These are phyloP conservation scores for Gallinago nigripennis DNA, from an alignment of 2,797 vertebrate species.

Conservation along the genomic window DNA sequence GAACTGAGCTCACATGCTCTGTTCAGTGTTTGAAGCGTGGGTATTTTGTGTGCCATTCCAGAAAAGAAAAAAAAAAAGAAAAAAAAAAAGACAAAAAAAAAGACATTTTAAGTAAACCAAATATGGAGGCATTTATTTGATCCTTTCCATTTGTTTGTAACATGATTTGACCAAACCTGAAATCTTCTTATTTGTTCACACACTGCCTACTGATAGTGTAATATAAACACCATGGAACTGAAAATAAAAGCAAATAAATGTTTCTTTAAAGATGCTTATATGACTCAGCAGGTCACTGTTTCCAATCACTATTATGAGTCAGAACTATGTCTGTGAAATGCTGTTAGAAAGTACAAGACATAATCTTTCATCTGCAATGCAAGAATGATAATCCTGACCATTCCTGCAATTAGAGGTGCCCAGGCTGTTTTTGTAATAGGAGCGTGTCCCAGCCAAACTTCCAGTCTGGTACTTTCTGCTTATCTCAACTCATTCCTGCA, in stretches of 20 bases:
- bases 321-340: neutral
- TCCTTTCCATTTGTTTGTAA: neutral
- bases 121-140: neutral
- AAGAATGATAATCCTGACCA: neutral
- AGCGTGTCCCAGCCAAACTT: neutral
- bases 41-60: neutral
- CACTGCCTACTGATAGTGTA: neutral
- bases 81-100: neutral
- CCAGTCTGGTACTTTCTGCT: neutral
- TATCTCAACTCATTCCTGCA: neutral
- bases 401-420: neutral
- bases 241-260: conserved; percentile 6
- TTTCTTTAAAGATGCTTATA: neutral
- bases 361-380: neutral
- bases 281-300: conserved; percentile 29
- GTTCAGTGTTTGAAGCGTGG: neutral
- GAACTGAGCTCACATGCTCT: neutral
- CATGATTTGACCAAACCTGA: neutral
- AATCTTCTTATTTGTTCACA: neutral
- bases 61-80: neutral
- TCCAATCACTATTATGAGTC: conserved; percentile 17
- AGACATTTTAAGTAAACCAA: neutral
- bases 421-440: neutral
- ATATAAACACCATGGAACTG: neutral
- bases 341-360: neutral